Evolutionary conservation across 2,113 vertebrate species (phyloP).

Genomic region (Ceyx cyanopectus): DNA sequence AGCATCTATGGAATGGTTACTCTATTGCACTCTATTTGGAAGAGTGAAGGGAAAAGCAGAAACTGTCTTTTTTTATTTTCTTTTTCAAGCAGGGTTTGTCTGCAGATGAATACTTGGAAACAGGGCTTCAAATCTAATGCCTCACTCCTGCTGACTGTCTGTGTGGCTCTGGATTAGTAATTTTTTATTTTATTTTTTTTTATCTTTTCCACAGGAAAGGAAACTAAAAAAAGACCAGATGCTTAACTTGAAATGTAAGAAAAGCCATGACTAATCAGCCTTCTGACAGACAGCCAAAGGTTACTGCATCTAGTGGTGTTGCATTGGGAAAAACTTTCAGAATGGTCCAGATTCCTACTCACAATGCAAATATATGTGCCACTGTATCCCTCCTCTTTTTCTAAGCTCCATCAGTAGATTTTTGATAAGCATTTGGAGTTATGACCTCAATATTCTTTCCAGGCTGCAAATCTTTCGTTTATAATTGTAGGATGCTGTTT

Average conservation of each 20-base stretch:
- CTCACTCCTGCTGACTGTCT: not conserved
- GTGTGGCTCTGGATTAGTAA: not conserved
- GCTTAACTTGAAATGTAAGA: not conserved
- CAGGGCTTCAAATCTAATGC: not conserved
- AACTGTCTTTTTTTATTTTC: not conserved
- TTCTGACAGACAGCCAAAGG: not conserved
- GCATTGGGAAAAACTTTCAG: not conserved
- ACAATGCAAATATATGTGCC: rapidly evolving
- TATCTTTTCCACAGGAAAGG: not conserved
- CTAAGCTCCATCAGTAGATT: not conserved
- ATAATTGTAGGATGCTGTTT: not conserved
- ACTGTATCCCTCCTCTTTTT: not conserved
- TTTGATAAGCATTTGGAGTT: rapidly evolving
- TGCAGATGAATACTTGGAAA: not conserved
- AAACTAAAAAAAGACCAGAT: not conserved
- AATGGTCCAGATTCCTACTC: not conserved
- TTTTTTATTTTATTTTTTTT: not conserved
- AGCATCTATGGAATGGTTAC: constrained; percentile 15
- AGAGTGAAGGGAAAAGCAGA: not conserved
- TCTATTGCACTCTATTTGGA: not conserved
- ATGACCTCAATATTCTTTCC: not conserved
- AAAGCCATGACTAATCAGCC: not conserved
- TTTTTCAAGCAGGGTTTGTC: not conserved
- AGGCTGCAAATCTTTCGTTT: not conserved
- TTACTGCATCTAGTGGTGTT: not conserved